Percentiles rank a stretch among this genome's conserved stretches.
These are phyloP conservation scores for Thunnus albacares DNA, from an alignment of 2,797 vertebrate genomes.

Conservation along the genomic window DNA sequence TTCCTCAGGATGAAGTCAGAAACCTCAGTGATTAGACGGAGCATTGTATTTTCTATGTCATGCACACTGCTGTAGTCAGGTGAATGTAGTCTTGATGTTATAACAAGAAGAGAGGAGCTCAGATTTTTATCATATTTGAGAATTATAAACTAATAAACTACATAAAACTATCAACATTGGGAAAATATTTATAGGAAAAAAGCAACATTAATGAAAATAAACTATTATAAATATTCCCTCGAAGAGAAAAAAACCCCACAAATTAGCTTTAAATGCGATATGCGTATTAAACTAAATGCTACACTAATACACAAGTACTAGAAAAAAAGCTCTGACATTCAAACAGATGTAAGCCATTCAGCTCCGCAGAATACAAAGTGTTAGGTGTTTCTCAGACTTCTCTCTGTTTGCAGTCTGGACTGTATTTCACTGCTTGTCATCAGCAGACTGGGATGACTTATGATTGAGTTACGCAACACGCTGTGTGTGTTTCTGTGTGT, in stretches of 20 bases:
- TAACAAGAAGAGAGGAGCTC: neutral
- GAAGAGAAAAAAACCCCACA: neutral
- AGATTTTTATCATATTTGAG: neutral
- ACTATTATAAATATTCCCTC: slow-evolving; percentile 11
- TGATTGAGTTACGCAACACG: slow-evolving; percentile 51
- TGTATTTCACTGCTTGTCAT: slow-evolving; percentile 66
- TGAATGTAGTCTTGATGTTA: neutral
- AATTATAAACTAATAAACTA: slow-evolving; percentile 5
- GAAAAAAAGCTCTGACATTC: slow-evolving; percentile 11
- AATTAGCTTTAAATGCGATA: neutral
- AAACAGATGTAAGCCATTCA: slow-evolving; percentile 32
- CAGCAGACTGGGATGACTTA: slow-evolving; percentile 59
- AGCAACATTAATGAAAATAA: neutral
- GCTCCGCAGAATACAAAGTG: slow-evolving; percentile 25
- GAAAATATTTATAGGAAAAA: neutral
- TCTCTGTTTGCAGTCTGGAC: slow-evolving; percentile 59
- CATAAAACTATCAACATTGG: slow-evolving; percentile 7
- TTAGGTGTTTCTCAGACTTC: slow-evolving; percentile 43
- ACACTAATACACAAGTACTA: slow-evolving; percentile 15
- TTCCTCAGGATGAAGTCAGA: slow-evolving; percentile 1
- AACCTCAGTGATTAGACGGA: slow-evolving; percentile 7
- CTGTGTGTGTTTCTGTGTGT: slow-evolving; percentile 20
- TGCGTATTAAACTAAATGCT: neutral
- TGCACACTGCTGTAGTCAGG: neutral
- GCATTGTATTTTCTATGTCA: slow-evolving; percentile 3